A percentile compares a stretch with the other conserved stretches of the same genome.
Evolutionary conservation across 2,888 invertebrate genomes (phyloP).

Genomic region (Metallyticus violacea): DNA sequence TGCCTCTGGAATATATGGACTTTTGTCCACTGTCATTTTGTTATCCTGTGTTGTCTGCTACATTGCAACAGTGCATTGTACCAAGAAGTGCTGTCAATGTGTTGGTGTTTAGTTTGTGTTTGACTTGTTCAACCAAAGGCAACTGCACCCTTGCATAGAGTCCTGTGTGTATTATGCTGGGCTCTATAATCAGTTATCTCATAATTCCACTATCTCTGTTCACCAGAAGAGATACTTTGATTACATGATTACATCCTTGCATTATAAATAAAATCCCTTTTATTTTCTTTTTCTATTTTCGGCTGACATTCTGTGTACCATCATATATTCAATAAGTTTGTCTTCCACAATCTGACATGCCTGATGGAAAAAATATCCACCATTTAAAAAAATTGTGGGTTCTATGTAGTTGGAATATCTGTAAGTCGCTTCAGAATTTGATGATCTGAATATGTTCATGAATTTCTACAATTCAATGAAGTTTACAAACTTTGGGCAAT

Average conservation of each 20-base stretch:
- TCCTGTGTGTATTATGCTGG: slow-evolving; percentile 95
- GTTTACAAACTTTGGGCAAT: slow-evolving; percentile 61
- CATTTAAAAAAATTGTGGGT: slow-evolving; percentile 95
- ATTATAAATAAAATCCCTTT: slow-evolving; percentile 93
- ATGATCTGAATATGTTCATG: slow-evolving; percentile 57
- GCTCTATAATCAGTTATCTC: slow-evolving; percentile 97
- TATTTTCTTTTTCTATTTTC: slow-evolving; percentile 93
- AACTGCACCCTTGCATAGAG: slow-evolving; percentile 99
- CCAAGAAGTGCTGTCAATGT: no score
- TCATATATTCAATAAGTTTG: slow-evolving; percentile 84
- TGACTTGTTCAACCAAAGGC: no score
- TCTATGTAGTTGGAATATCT: slow-evolving; percentile 72
- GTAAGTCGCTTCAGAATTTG: slow-evolving; percentile 82
- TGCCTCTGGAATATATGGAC: no score
- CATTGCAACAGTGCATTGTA: no score
- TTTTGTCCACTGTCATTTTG: no score
- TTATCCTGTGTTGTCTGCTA: no score
- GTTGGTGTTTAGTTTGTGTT: no score
- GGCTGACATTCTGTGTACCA: slow-evolving; percentile 61
- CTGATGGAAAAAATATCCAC: slow-evolving; percentile 97
- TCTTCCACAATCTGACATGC: slow-evolving; percentile 89
- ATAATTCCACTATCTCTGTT: slow-evolving; percentile 94
- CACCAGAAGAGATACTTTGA: slow-evolving; percentile 93
- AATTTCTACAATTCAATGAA: slow-evolving; percentile 47
- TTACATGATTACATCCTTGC: slow-evolving; percentile 93